phyloP scores from a whole-genome alignment of 1,140 invertebrate species.

The Ceratina japonica region DNA sequence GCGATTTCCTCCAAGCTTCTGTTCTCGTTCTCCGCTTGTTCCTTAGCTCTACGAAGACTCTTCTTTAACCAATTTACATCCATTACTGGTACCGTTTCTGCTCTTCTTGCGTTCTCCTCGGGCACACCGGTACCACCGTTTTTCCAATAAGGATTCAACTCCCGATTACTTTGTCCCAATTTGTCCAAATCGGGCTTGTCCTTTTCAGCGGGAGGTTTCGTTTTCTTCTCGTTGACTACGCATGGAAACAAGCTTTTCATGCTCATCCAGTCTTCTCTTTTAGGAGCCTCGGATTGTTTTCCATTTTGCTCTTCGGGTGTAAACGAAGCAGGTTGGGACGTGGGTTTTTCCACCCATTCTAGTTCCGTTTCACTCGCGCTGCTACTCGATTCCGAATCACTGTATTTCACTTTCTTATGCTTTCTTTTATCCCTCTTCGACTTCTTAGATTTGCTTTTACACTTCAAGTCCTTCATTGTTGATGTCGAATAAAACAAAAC shows the following conservation, averaged over 20 bases:
- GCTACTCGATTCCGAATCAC: constrained; percentile 48
- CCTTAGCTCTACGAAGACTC: constrained; percentile 80
- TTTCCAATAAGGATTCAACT: constrained; percentile 97
- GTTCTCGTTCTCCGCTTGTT: constrained; percentile 81
- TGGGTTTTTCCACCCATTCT: constrained; percentile 81
- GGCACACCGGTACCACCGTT: constrained; percentile 90
- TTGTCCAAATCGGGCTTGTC: constrained; percentile 81
- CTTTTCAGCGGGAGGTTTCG: constrained; percentile 76
- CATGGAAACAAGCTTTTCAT: constrained; percentile 73
- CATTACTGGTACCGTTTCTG: constrained; percentile 68
- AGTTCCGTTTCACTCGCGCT: constrained; percentile 63
- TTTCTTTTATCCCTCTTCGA: constrained; percentile 59
- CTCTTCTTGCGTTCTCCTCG: constrained; percentile 37
- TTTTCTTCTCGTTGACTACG: constrained; percentile 72
- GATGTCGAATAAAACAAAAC: neutral
- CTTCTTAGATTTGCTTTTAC: constrained; percentile 42
- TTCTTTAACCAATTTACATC: constrained; percentile 82
- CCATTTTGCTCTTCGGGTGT: constrained; percentile 22
- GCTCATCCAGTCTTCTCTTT: constrained; percentile 80
- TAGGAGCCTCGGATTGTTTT: constrained; percentile 35
- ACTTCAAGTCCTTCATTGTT: constrained; percentile 37
- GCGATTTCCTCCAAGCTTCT: constrained; percentile 82
- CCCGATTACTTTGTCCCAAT: constrained; percentile 86
- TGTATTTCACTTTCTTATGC: constrained; percentile 63
- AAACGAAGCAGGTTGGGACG: neutral